Conservation (phyloP, 2,113 vertebrate genomes). For the Hemicordylus capensis region DNA sequence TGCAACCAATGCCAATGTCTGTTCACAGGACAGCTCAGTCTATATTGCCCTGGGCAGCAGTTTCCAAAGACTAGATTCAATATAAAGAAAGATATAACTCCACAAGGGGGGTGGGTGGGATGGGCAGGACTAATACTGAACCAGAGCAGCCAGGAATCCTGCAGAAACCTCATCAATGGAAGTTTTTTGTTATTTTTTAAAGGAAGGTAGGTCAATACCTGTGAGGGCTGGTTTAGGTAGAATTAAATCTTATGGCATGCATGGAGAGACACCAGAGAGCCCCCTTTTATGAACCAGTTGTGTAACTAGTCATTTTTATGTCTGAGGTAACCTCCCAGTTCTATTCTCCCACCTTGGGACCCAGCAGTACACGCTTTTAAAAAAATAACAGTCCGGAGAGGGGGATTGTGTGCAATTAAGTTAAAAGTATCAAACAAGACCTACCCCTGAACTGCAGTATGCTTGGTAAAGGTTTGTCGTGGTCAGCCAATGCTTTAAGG, state of each 20-base stretch:
- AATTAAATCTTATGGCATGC: background rate
- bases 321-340: background rate
- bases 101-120: background rate
- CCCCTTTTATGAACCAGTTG: background rate
- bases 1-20: background rate
- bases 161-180: background rate
- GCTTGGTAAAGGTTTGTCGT: background rate
- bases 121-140: background rate
- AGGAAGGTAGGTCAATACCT: background rate
- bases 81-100: background rate
- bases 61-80: background rate
- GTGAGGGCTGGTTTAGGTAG: background rate
- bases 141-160: background rate
- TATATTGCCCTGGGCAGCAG: background rate
- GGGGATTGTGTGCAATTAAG: background rate
- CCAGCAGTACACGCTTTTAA: too few species aligned
- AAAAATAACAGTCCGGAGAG: background rate
- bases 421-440: background rate
- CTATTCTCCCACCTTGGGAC: background rate
- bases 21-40: background rate
- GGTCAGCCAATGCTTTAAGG: background rate
- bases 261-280: background rate
- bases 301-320: background rate
- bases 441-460: background rate
- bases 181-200: too few species aligned